Percentiles rank a stretch among this genome's conserved stretches.
phyloP scores from a whole-genome alignment of 2,888 invertebrate species.

The Busseola fusca region DNA sequence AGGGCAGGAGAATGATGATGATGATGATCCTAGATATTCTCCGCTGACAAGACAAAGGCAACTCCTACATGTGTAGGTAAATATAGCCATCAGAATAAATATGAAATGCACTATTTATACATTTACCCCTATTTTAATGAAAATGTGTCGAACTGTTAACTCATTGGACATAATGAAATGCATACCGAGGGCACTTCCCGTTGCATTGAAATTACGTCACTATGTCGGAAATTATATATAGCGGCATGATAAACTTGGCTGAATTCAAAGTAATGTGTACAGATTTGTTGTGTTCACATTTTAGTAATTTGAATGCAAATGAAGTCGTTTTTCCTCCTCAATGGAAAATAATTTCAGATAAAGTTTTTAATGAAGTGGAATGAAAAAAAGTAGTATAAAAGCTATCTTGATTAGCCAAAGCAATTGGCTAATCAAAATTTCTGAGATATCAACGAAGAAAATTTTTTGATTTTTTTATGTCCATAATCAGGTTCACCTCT shows the following conservation, averaged over 20 bases:
- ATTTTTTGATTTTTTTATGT: too few species aligned
- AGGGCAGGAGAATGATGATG: too few species aligned
- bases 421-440: neutral
- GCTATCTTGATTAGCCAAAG: neutral
- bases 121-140: slow-evolving; percentile 33
- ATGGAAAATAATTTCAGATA: neutral
- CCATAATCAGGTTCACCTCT: neutral
- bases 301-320: slow-evolving; percentile 33
- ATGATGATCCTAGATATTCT: neutral
- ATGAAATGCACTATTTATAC: neutral
- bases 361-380: slow-evolving; percentile 3
- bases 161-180: slow-evolving; percentile 34
- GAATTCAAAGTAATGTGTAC: slow-evolving; percentile 29
- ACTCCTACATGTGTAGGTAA: neutral
- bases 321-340: too few species aligned
- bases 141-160: slow-evolving; percentile 30
- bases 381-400: slow-evolving; percentile 7
- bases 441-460: neutral
- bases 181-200: slow-evolving; percentile 25
- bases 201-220: slow-evolving; percentile 28
- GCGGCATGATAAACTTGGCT: slow-evolving; percentile 18
- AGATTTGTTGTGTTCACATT: slow-evolving; percentile 19
- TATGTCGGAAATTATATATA: slow-evolving; percentile 45
- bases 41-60: neutral
- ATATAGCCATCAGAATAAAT: slow-evolving; percentile 6